A percentile compares a stretch with the other conserved stretches of the same genome.
phyloP scores from a whole-genome alignment of 2,888 invertebrate genomes.

The Cheilosia variabilis region DNA sequence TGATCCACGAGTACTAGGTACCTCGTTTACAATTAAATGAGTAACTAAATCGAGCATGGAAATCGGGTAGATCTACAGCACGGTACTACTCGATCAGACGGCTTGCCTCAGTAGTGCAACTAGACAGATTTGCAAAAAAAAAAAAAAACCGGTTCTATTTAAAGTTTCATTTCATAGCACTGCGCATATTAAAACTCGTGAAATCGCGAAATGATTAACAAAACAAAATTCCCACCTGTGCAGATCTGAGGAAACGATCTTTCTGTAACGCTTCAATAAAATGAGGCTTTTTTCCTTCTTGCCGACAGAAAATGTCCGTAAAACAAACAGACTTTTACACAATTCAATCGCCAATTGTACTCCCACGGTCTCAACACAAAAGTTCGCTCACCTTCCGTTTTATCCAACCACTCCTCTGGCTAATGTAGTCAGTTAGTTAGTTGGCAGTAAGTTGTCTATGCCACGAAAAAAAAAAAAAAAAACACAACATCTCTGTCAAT shows the following conservation, averaged over 20 bases:
- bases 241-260: conserved; percentile 4
- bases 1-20: no score
- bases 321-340: conserved; percentile 5
- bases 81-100: no score
- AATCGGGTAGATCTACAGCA: no score
- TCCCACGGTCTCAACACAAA: conserved; percentile 38
- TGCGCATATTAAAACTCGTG: neutral
- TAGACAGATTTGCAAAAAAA: no score
- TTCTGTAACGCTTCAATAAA: conserved; percentile 7
- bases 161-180: neutral
- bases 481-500: conserved; percentile 15
- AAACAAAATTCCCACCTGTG: neutral
- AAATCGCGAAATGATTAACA: neutral
- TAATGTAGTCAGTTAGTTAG: conserved; percentile 29
- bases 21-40: no score
- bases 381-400: conserved; percentile 47
- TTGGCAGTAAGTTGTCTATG: neutral
- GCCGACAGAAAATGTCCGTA: neutral
- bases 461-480: neutral
- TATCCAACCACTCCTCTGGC: conserved; percentile 8
- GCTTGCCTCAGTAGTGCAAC: no score
- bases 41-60: no score
- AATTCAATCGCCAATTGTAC: conserved; percentile 27
- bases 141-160: no score
- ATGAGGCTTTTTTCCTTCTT: neutral